Base-by-base conservation (phyloP, 1,140 invertebrate species). In the Drosophila rhopaloa region DNA sequence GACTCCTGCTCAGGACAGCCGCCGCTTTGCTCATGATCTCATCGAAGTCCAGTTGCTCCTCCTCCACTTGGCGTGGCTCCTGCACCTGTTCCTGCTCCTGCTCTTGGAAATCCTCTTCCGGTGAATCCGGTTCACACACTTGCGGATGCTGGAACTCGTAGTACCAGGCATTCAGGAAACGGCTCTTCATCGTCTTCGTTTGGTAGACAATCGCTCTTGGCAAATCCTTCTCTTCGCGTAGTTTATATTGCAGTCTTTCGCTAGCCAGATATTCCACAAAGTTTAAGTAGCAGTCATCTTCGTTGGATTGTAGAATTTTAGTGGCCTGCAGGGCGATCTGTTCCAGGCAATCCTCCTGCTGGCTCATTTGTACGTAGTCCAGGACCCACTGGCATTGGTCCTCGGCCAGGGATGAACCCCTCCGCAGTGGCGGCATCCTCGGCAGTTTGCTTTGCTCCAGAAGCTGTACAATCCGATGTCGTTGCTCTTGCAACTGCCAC, bases 401-500 rank as follows among this genome's bases (percentile, higher is more conserved):
- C 32, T 81, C 59, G 13, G 59, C 11, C 0, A 9, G 32, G 16
- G 4, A 53, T 32, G 32, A 14, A 32, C 8, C 6, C 27, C 16
- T 5, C 7, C 7, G 70, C 43, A 77, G n/a, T 2, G 56, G 65
- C 5, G 24, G 1, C 47, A 71, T 62, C 11, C 29, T 40, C 0
- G 91, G 85, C 35, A 92, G 29, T 37, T 90, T 86, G 2, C 62
- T 16, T 7, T 48, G n/a, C 13, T 89, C 66, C 51, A 92, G 40
- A 24, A 92, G 67, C 0, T 59, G 16, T 0, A 78, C 58, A 14
- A 92, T 46, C 5, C 38, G 29, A 0, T 24, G 11, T 0, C 73
- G 76, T 4, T 59, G 13, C 7, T 46, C 44, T 0, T 41, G 5
- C 1, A 16, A 27, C 7, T 93, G 93, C 94, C 94, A 95, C 40